Conservation (phyloP, 2,797 vertebrate species). For the Pagetopsis macropterus region DNA sequence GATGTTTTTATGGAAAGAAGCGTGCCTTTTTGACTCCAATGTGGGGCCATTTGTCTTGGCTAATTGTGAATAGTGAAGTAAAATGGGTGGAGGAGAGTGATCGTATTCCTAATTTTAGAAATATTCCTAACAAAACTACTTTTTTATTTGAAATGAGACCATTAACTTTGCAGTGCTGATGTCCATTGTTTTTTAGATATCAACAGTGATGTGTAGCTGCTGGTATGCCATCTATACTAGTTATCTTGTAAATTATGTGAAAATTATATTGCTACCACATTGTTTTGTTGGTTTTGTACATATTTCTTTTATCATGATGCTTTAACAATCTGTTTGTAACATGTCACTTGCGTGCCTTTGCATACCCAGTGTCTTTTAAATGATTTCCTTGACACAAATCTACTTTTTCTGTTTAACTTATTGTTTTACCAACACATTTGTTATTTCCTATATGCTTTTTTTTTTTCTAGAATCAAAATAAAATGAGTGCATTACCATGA, state of each 20-base stretch:
- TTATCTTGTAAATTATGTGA: conserved; percentile 79
- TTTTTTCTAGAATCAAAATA: conserved; percentile 73
- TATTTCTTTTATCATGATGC: conserved; percentile 67
- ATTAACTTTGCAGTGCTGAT: conserved; percentile 29
- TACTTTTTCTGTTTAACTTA: conserved; percentile 78
- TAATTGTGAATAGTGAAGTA: conserved; percentile 37
- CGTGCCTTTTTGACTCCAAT: conserved; percentile 27
- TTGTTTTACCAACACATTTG: conserved; percentile 69
- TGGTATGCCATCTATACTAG: conserved; percentile 41
- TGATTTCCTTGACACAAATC: conserved; percentile 58
- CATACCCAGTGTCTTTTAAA: conserved; percentile 41
- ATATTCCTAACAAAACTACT: conserved; percentile 43
- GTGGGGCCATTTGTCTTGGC: conserved; percentile 34
- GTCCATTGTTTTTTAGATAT: conserved; percentile 8
- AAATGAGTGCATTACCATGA: conserved; percentile 63
- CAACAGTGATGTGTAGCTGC: conserved; percentile 43
- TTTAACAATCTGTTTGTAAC: conserved; percentile 57
- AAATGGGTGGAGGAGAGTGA: conserved; percentile 23
- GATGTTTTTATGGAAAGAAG: conserved; percentile 26
- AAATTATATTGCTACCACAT: conserved; percentile 58
- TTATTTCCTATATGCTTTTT: conserved; percentile 53
- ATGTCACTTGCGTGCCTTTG: conserved; percentile 52
- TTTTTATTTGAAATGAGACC: conserved; percentile 37
- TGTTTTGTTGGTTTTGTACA: conserved; percentile 74
- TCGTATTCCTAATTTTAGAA: conserved; percentile 37